Evolutionary conservation across 1,140 invertebrate genomes (phyloP).

Genomic region (Zaprionus capensis): DNA sequence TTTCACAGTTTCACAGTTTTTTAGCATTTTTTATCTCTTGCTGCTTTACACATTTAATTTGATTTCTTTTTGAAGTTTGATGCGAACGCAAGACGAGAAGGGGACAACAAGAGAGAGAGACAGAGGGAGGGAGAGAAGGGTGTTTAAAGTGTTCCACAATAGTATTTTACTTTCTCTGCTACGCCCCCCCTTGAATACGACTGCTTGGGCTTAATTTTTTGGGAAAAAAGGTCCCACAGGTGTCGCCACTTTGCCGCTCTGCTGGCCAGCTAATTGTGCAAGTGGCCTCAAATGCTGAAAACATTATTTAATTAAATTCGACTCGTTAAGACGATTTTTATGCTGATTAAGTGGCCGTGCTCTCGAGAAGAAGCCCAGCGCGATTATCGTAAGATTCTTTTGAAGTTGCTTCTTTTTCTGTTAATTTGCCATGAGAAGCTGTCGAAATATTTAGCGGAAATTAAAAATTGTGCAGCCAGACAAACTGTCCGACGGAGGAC

Average conservation of each 20-base stretch:
- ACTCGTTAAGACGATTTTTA: constrained; percentile 62
- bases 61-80: constrained; percentile 83
- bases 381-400: constrained; percentile 46
- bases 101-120: constrained; percentile 23
- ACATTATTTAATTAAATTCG: constrained; percentile 78
- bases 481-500: constrained; percentile 3
- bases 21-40: constrained; percentile 64
- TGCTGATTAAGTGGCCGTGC: constrained; percentile 74
- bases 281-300: constrained; percentile 68
- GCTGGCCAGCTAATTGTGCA: constrained; percentile 77
- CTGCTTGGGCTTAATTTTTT: constrained; percentile 13
- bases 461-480: constrained; percentile 66
- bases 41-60: constrained; percentile 82
- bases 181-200: constrained; percentile 10
- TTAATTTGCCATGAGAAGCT: constrained; percentile 49
- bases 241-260: constrained; percentile 76
- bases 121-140: background rate
- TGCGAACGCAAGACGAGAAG: constrained; percentile 43
- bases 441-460: constrained; percentile 61
- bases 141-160: background rate
- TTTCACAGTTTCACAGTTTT: constrained; percentile 44
- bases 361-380: constrained; percentile 31
- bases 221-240: constrained; percentile 67
- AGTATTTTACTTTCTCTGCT: background rate
- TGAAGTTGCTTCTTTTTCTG: constrained; percentile 49